Evolutionary conservation across 2,888 invertebrate species (phyloP).

Genomic region (Erannis defoliaria): DNA sequence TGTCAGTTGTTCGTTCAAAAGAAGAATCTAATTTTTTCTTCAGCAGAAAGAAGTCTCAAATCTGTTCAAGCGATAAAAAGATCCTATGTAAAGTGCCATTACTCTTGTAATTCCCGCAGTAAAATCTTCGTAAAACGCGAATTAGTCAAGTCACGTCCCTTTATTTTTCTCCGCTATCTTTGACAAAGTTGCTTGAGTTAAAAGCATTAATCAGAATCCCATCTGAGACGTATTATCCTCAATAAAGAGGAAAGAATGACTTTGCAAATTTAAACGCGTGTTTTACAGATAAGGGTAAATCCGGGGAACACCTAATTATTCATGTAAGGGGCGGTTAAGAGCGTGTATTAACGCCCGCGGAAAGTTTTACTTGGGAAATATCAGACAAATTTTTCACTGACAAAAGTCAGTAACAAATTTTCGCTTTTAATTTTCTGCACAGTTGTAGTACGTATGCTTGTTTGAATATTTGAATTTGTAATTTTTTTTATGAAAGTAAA

Average conservation of each 20-base stretch:
- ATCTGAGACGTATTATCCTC: slow-evolving; percentile 84
- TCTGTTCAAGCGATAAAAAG: slow-evolving; percentile 40
- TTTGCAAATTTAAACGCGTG: slow-evolving; percentile 84
- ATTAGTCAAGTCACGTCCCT: slow-evolving; percentile 83
- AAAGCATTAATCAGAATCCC: slow-evolving; percentile 84
- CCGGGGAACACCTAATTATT: slow-evolving; percentile 84
- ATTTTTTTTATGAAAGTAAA: too few species aligned
- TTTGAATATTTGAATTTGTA: too few species aligned
- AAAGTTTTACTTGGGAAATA: slow-evolving; percentile 58
- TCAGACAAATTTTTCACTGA: slow-evolving; percentile 32
- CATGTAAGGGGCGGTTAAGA: slow-evolving; percentile 84
- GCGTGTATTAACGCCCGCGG: slow-evolving; percentile 77
- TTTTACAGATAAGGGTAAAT: slow-evolving; percentile 82
- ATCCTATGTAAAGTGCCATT: slow-evolving; percentile 54
- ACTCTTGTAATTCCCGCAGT: slow-evolving; percentile 56
- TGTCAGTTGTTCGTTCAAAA: slow-evolving; percentile 70
- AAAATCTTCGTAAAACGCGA: slow-evolving; percentile 65
- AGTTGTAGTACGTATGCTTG: too few species aligned
- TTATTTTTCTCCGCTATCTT: slow-evolving; percentile 83
- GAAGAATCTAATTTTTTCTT: slow-evolving; percentile 64
- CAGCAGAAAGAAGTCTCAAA: slow-evolving; percentile 25
- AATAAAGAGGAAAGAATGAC: slow-evolving; percentile 85
- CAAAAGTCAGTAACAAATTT: too few species aligned
- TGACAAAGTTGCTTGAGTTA: slow-evolving; percentile 81
- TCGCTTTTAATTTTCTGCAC: neutral